Evolutionary conservation across 2,113 vertebrate genomes (phyloP).

Genomic region (Zosterops borbonicus): DNA sequence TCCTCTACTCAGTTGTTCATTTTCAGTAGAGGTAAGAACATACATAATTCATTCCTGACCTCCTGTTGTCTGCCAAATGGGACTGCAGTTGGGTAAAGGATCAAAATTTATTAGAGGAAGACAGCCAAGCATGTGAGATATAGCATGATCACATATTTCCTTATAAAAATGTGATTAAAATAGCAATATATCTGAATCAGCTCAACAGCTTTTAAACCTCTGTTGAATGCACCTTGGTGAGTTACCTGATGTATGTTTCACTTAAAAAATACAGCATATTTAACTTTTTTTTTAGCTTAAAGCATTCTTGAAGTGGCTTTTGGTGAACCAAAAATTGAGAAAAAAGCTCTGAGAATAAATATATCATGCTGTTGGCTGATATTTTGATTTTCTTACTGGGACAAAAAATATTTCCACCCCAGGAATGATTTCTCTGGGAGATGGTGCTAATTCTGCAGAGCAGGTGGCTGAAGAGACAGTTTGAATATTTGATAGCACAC

Average conservation of each 20-base stretch:
- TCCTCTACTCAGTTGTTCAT: background rate
- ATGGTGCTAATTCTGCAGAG: background rate
- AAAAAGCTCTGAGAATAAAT: background rate
- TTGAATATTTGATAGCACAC: slow-evolving; percentile 37
- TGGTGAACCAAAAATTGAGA: background rate
- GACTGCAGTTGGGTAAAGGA: background rate
- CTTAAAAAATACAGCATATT: background rate
- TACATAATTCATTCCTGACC: background rate
- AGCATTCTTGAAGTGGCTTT: background rate
- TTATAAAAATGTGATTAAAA: background rate
- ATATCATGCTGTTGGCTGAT: background rate
- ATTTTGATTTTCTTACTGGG: background rate
- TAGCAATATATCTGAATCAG: background rate
- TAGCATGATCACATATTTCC: background rate
- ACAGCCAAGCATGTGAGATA: background rate
- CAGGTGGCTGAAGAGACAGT: background rate
- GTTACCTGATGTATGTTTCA: background rate
- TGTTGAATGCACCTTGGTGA: background rate
- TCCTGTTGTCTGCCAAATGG: background rate
- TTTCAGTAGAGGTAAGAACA: background rate
- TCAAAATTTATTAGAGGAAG: background rate
- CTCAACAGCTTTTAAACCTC: background rate
- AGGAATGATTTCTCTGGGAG: background rate
- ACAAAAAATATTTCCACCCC: background rate
- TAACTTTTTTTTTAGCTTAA: background rate